Evolutionary conservation across 2,113 vertebrate species (phyloP), one percentile per base, ranked within the genome.

Genomic region (Ivindomyrus marchei): DNA sequence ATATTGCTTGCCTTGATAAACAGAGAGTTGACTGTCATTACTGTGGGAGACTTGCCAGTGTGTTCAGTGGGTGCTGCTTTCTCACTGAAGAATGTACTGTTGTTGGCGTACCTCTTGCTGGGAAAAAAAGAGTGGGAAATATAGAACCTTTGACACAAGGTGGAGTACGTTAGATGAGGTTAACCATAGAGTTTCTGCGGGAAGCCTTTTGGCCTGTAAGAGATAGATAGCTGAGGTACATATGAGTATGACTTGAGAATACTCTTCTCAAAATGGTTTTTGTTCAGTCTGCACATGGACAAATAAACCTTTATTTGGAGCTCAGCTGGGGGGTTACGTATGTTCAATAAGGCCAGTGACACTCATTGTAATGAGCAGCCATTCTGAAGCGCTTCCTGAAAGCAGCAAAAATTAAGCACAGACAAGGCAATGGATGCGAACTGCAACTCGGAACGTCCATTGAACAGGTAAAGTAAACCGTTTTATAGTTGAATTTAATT

Each of bases 381-480:
- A n/a, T 19, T 87, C n/a, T 52, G 84, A 87, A 36, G 8, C 42
- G 27, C 83, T 10, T 17, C 31, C 3, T 17, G 70, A 36, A 56
- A 74, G 83, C 56, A 50, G 7, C 36, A 46, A n/a, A 19, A 46
- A 49, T 21, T 21, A 46, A 62, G 39, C 53, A 45, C 15, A 10
- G 6, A 42, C 5, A 17, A 6, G 58, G 87, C 9, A 84, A 91
- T 91, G 90, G 88, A 89, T 47, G 66, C 47, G 42, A 80, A 27
- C 31, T 21, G 10, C n/a, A 47, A 80, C 31, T n/a, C 36, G 0
- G 45, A 19, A 31, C 1, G n/a, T 70, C 21, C n/a, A n/a, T 39
- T 45, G n/a, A 58, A 53, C n/a, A 91, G 90, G 88, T 91, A 87
- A 80, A 80, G 36, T 80, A 80, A 80, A 80, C 15, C 17, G 0